Base-by-base conservation (phyloP, 2,888 invertebrate species). In the Euproctis similis region DNA sequence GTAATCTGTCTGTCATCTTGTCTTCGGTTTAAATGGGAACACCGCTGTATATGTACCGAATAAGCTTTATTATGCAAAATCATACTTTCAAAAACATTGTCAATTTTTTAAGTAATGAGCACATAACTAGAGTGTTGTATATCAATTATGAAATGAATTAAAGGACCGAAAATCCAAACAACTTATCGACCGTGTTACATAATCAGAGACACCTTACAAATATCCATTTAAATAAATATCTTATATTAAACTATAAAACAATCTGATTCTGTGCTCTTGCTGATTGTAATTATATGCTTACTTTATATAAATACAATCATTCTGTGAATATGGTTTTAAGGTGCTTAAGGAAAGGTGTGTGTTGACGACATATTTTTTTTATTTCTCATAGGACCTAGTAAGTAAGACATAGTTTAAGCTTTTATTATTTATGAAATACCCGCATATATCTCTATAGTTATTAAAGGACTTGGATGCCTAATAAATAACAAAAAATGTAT, bases 41-140 rank as follows among this genome's bases (percentile, higher is more conserved):
- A 19, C 10, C 27, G 20, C 24, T 31, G 26, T 32, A 28, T 16
- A 28, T 32, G 31, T 32, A 32, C 16, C 8, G 24, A 11, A 12
- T 12, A 20, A 10, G 10, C 11, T 21, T 21, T 3, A 10, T 10
- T 21, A 21, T 21, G 21, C 21, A 21, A 21, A 2, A 21, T 21
- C 21, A 21, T 21, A 18, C 21, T 21, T 21, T 10, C 9, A 21
- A 21, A 21, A 2, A 9, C 10, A 6, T 3, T 21, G n/a, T n/a
- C n/a, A n/a, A 21, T 2, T 21, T 21, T 21, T 19, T 8, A 19
- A 8, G 9, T 9, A 21, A 3, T 21, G 21, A 21, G 21, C 21
- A 21, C 10, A 21, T 8, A 10, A 21, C 10, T 21, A 10, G 6
- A 9, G 10, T 10, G 21, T 5, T 10, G 4, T 8, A 14, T 4